phyloP scores from a whole-genome alignment of 1,140 invertebrate genomes.

The Panagrolaimus sp. region DNA sequence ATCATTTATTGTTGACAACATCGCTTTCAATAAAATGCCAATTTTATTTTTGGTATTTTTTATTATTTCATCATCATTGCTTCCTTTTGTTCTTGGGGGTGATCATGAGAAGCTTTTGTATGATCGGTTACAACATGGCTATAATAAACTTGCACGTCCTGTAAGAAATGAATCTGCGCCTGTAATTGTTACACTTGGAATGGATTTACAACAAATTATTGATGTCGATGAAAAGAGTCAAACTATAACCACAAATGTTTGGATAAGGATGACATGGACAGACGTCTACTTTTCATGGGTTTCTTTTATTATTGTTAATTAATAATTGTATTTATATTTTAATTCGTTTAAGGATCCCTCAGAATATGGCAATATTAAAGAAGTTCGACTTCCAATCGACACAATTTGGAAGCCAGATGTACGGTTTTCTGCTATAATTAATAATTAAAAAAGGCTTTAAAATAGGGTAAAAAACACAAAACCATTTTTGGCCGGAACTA shows the following conservation, averaged over 20 bases:
- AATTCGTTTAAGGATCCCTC: conserved; percentile 66
- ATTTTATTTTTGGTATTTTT: too few relatives aligned
- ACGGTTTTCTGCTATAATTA: neutral
- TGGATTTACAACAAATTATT: conserved; percentile 64
- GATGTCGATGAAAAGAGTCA: conserved; percentile 66
- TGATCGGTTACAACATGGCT: conserved; percentile 62
- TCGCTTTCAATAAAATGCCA: too few relatives aligned
- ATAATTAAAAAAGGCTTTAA: too few relatives aligned
- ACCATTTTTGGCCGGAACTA: too few relatives aligned
- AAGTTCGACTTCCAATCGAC: conserved; percentile 87
- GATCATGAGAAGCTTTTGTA: conserved; percentile 64
- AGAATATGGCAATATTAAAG: conserved; percentile 88
- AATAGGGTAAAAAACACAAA: too few relatives aligned
- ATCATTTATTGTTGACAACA: too few relatives aligned
- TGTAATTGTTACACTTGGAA: conserved; percentile 63
- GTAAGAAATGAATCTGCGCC: conserved; percentile 63
- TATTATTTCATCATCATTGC: too few relatives aligned
- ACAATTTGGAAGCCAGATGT: conserved; percentile 95
- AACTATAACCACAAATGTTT: conserved; percentile 65
- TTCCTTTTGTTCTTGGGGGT: conserved; percentile 13
- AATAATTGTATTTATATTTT: too few relatives aligned
- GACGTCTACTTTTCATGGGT: conserved; percentile 20
- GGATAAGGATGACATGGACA: conserved; percentile 63
- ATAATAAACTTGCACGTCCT: conserved; percentile 64
- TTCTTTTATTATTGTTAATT: too few relatives aligned